Conservation (phyloP, 2,888 invertebrate species). For the Gandaritis pyraliata region DNA sequence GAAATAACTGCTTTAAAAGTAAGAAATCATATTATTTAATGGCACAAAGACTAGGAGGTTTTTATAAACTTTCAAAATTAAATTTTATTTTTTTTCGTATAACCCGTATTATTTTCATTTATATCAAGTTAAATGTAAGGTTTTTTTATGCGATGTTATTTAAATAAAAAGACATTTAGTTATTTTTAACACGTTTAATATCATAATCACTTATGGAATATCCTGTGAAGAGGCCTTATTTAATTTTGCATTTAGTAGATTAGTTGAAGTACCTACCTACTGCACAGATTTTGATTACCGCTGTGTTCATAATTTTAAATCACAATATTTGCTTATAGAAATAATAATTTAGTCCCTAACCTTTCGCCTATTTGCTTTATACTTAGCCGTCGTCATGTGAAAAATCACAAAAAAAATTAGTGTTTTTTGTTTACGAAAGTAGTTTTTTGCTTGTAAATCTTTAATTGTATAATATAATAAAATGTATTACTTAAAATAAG, state of each 20-base stretch:
- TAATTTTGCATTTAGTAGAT: constrained; percentile 65
- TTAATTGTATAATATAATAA: not conserved
- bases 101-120: constrained; percentile 3
- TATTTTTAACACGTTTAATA: constrained; percentile 4
- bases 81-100: constrained; percentile 4
- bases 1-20: not conserved
- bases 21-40: constrained; percentile 4
- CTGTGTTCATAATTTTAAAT: constrained; percentile 62
- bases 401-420: too few relatives aligned
- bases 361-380: not conserved
- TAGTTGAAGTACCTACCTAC: constrained; percentile 39
- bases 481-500: not conserved
- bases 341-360: not conserved
- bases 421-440: too few relatives aligned
- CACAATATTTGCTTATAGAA: not conserved
- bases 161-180: too few relatives aligned
- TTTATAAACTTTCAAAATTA: constrained; percentile 56
- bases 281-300: constrained; percentile 65
- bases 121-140: too few relatives aligned
- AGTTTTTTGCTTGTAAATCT: too few relatives aligned
- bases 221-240: constrained; percentile 46
- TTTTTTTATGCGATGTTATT: too few relatives aligned
- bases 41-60: constrained; percentile 42
- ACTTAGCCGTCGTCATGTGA: too few relatives aligned
- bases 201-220: constrained; percentile 16